Evolutionary conservation across 2,113 vertebrate genomes (phyloP).

Genomic region (Acrocephalus arundinaceus): DNA sequence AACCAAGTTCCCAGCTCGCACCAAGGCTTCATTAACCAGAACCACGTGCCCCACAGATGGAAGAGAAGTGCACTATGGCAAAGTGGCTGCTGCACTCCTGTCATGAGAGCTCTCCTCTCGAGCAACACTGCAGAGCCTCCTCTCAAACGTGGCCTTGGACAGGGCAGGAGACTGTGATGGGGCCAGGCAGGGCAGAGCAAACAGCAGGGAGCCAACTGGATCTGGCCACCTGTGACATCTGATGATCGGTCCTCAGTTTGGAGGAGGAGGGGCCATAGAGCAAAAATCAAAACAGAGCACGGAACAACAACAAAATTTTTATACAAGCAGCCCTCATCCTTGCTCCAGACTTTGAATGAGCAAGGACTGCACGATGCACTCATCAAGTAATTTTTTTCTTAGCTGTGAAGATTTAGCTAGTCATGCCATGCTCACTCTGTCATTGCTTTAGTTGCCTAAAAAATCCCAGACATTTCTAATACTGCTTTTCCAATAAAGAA

Average conservation of each 20-base stretch:
- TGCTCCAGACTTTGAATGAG: neutral
- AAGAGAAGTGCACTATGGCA: accelerated
- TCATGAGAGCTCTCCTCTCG: neutral
- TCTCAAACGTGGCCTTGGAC: neutral
- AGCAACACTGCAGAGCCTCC: neutral
- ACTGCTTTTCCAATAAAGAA: neutral
- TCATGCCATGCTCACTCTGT: neutral
- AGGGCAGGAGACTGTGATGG: accelerated
- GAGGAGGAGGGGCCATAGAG: neutral
- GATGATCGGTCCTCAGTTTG: accelerated
- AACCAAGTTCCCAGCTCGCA: neutral
- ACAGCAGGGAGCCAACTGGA: neutral
- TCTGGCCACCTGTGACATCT: neutral
- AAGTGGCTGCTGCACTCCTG: accelerated
- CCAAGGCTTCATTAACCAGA: neutral
- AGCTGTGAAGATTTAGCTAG: neutral
- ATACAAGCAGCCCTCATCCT: neutral
- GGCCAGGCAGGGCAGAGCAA: neutral
- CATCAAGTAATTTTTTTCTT: neutral
- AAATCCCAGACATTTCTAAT: neutral
- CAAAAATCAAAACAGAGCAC: neutral
- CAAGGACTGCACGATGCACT: accelerated
- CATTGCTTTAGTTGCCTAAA: neutral
- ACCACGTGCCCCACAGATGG: accelerated
- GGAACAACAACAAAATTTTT: neutral